phyloP scores from a whole-genome alignment of 2,113 vertebrate species.

The Centropus unirufus region DNA sequence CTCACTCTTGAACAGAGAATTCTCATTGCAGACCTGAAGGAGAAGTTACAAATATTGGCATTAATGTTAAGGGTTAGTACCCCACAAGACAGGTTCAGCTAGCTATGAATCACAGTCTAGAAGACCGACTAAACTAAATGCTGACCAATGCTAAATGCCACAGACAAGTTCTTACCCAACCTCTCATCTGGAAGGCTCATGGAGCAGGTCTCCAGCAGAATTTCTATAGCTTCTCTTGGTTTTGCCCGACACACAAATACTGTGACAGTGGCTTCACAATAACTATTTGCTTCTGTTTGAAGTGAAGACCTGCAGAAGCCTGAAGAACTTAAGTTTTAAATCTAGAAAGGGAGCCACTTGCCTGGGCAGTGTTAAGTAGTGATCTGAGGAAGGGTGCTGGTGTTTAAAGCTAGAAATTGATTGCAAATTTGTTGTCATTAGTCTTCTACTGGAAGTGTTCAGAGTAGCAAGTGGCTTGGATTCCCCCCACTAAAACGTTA shows the following conservation, averaged over 20 bases:
- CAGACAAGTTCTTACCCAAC: slow-evolving; percentile 45
- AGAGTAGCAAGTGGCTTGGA: background rate
- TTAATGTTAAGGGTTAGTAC: background rate
- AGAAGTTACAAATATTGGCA: background rate
- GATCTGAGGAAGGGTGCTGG: background rate
- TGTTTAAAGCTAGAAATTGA: background rate
- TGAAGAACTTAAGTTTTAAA: slow-evolving; percentile 47
- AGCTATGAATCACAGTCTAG: slow-evolving; percentile 1
- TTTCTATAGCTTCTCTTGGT: slow-evolving; percentile 40
- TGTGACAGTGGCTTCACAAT: slow-evolving; percentile 37
- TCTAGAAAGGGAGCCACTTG: slow-evolving; percentile 8
- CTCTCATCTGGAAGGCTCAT: slow-evolving; percentile 38
- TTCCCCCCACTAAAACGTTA: background rate
- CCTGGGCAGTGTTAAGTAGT: background rate
- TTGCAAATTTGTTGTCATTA: background rate
- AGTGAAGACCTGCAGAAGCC: slow-evolving; percentile 57
- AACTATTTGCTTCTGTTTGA: slow-evolving; percentile 50
- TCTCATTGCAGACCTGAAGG: slow-evolving; percentile 91
- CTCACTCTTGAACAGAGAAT: slow-evolving; percentile 92
- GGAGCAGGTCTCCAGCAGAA: slow-evolving; percentile 44
- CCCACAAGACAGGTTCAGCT: background rate
- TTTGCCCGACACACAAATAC: slow-evolving; percentile 35
- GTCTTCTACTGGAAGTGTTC: background rate
- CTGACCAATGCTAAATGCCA: slow-evolving; percentile 5
- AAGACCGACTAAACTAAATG: slow-evolving; percentile 23